Conservation (phyloP, 2,113 vertebrate species). For the Engystomops pustulosus region DNA sequence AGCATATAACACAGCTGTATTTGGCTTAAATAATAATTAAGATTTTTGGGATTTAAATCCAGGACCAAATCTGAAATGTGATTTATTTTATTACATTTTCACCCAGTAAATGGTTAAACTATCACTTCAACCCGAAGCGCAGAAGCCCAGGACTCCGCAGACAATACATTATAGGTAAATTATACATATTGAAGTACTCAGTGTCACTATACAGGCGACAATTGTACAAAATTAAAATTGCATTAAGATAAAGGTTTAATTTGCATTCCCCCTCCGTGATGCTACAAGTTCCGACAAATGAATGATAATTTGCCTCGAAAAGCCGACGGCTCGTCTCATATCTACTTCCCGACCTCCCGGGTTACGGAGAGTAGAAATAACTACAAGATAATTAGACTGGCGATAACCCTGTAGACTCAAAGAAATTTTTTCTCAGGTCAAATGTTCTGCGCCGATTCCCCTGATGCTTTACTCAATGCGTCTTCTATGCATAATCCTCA, state of each 20-base stretch:
- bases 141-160: background rate
- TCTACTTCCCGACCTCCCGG: constrained; percentile 69
- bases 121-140: background rate
- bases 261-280: constrained; percentile 49
- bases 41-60: background rate
- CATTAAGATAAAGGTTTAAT: constrained; percentile 60
- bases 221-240: constrained; percentile 17
- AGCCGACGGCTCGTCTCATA: constrained; percentile 36
- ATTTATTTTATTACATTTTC: background rate
- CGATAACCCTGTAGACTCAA: constrained; percentile 72
- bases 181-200: background rate
- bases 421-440: constrained; percentile 82
- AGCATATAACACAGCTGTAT: too few species aligned
- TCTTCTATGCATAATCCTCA: constrained; percentile 66
- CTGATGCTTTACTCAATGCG: constrained; percentile 69
- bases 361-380: constrained; percentile 69
- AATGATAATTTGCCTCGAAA: constrained; percentile 64
- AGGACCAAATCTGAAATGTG: background rate
- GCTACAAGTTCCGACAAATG: constrained; percentile 63
- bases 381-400: constrained; percentile 74
- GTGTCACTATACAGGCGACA: background rate
- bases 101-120: background rate
- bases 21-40: too few species aligned
- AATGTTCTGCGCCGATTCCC: constrained; percentile 76
- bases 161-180: background rate